Conservation (phyloP, 2,797 vertebrate genomes). For the Hypotaenidia philippensis region DNA sequence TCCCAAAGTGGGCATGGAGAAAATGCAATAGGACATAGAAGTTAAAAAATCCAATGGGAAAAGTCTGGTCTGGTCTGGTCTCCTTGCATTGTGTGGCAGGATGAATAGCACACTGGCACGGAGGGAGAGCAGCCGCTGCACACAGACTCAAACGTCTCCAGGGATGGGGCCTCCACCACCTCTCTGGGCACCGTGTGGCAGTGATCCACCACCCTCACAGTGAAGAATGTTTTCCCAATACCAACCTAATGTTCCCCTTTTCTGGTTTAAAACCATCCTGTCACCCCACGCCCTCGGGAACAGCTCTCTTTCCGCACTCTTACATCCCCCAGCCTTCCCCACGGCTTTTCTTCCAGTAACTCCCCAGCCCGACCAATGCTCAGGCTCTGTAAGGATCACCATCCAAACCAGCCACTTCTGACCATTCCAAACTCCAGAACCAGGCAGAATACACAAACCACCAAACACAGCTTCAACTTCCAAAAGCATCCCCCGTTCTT, state of each 20-base stretch:
- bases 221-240: too few species aligned
- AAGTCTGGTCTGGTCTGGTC: neutral
- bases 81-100: rapidly evolving
- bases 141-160: too few species aligned
- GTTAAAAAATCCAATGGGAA: neutral
- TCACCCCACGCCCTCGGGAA: too few species aligned
- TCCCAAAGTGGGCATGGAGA: neutral
- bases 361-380: rapidly evolving
- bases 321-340: neutral
- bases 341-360: neutral
- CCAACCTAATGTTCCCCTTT: too few species aligned
- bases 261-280: too few species aligned
- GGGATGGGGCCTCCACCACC: too few species aligned
- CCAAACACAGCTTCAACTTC: neutral
- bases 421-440: neutral
- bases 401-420: neutral
- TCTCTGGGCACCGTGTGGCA: too few species aligned
- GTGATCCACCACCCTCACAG: too few species aligned
- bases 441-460: neutral
- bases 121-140: neutral
- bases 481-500: neutral
- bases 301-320: too few species aligned
- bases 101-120: rapidly evolving
- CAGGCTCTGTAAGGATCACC: rapidly evolving
- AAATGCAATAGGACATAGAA: neutral